These are phyloP conservation scores for Pachycephus smyrnensis DNA, from an alignment of 2,888 invertebrate genomes.

Conservation along the genomic window DNA sequence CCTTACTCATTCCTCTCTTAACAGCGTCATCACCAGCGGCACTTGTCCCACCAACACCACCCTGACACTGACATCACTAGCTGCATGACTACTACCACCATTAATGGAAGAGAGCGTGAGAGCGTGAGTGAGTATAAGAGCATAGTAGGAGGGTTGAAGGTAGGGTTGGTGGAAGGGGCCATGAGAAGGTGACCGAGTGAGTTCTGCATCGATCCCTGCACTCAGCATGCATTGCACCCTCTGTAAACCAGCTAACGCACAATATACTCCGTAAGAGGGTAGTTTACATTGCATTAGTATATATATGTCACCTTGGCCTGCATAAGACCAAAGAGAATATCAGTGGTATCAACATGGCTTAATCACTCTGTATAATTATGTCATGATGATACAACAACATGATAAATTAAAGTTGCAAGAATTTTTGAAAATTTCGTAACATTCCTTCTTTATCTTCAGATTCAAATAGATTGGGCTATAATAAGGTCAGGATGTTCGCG, in stretches of 20 bases:
- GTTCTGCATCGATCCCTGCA: conserved; percentile 3
- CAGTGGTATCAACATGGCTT: no score
- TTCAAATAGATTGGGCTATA: no score
- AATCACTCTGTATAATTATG: no score
- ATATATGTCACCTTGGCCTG: neutral
- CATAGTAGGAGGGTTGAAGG: neutral
- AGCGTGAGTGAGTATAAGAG: neutral
- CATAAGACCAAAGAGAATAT: no score
- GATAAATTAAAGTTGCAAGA: no score
- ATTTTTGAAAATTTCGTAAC: no score
- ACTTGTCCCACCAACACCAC: neutral
- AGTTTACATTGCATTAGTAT: neutral
- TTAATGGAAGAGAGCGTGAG: neutral
- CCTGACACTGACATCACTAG: neutral
- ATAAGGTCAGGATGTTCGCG: no score
- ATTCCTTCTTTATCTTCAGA: no score
- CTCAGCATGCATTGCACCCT: neutral
- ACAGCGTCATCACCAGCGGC: neutral
- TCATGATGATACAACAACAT: no score
- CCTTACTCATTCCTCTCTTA: neutral
- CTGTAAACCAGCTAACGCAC: neutral
- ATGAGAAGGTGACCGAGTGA: neutral
- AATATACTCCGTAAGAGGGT: neutral
- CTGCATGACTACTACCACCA: neutral
- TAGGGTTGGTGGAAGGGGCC: neutral